A percentile compares a stretch with the other conserved stretches of the same genome.
Conservation (phyloP, 2,797 vertebrate species). For the Alcedo atthis region DNA sequence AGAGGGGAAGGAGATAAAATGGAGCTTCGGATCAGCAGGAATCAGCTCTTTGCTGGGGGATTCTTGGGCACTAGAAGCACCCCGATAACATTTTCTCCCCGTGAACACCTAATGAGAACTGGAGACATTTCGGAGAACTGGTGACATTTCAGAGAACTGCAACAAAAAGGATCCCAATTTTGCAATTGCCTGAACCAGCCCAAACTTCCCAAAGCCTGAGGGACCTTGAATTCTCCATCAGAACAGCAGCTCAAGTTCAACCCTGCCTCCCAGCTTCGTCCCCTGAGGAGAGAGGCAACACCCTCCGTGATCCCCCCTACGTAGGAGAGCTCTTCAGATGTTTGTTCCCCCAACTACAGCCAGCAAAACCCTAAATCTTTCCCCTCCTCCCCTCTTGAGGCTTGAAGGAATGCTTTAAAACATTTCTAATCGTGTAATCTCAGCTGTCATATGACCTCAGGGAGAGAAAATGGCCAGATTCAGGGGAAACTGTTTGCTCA, state of each 20-base stretch:
- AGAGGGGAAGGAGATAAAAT: background rate
- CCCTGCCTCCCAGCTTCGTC: background rate
- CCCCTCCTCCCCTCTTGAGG: background rate
- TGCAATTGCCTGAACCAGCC: background rate
- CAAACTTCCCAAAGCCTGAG: background rate
- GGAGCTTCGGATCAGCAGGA: background rate
- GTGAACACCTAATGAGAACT: background rate
- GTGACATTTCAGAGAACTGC: background rate
- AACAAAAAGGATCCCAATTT: background rate
- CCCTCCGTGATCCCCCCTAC: fast-evolving
- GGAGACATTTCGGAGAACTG: background rate
- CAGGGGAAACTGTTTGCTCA: background rate
- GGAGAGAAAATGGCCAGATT: background rate
- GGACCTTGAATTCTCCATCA: background rate
- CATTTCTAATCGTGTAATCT: background rate
- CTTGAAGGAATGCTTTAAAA: conserved; percentile 26
- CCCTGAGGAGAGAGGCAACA: background rate
- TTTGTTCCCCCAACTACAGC: background rate
- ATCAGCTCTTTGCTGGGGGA: background rate
- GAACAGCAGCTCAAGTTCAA: background rate
- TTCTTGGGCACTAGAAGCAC: background rate
- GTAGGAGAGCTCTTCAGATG: background rate
- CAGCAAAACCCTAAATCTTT: background rate
- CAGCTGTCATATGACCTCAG: conserved; percentile 47
- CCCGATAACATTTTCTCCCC: background rate